These are phyloP conservation scores for Pimephales promelas DNA, from an alignment of 2,113 vertebrate species.

Conservation along the genomic window DNA sequence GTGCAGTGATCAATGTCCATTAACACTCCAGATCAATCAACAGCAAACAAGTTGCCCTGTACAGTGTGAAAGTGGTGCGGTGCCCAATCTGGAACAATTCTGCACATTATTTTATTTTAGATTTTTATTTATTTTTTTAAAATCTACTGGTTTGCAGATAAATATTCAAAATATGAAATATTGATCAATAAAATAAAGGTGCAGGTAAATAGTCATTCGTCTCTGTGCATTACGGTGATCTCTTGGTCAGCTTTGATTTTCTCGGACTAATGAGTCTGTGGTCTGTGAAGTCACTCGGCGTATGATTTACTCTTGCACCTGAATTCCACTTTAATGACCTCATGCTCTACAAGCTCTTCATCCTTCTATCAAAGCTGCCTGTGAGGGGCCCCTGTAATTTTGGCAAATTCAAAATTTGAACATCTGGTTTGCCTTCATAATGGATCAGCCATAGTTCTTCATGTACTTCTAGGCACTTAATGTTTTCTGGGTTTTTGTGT, in stretches of 20 bases:
- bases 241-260: slow-evolving; percentile 2
- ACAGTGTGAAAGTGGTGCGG: neutral
- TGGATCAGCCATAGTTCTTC: slow-evolving; percentile 60
- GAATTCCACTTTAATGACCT: slow-evolving; percentile 9
- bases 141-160: neutral
- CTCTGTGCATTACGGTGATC: neutral
- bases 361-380: slow-evolving; percentile 47
- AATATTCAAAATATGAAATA: neutral
- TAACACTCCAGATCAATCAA: slow-evolving; percentile 56
- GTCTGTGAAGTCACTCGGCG: slow-evolving; percentile 26
- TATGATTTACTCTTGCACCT: slow-evolving; percentile 21
- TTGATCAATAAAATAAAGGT: neutral
- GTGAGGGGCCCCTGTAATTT: slow-evolving; percentile 63
- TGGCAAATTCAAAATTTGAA: slow-evolving; percentile 60
- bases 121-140: neutral
- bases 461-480: slow-evolving; percentile 29
- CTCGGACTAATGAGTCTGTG: slow-evolving; percentile 8
- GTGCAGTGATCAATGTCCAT: slow-evolving; percentile 67
- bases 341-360: slow-evolving; percentile 25
- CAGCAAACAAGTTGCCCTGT: slow-evolving; percentile 24
- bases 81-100: neutral
- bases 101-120: neutral
- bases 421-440: slow-evolving; percentile 67
- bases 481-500: neutral
- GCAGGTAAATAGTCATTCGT: neutral